Base-by-base conservation (phyloP, 2,888 invertebrate genomes). In the Lobophora halterata region DNA sequence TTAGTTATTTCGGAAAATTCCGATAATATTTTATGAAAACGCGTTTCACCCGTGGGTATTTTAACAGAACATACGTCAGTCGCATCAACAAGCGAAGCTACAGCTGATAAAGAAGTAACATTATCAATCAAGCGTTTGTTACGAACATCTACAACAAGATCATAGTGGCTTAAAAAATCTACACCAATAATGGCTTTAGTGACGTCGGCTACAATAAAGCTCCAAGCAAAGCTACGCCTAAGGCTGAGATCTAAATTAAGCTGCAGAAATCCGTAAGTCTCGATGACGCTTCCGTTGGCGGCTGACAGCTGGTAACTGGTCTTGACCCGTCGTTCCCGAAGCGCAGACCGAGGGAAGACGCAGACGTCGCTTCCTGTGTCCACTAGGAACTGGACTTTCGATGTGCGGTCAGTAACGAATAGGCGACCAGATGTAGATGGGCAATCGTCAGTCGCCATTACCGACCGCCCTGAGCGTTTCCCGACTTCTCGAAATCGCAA, bases 151-250 rank as follows among this genome's bases (percentile, higher is more conserved):
- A 32, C 32, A 10, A 32, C 9, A 18, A 32, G 7, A 3, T 17
- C 9, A 5, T 32, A 32, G 17, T 24, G 24, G 7, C 11, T 13
- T 2, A 33, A 6, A 13, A 33, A 33, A n/a, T 33, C 33, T 1
- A 33, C 14, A 1, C 33, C 33, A 9, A 33, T 27, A 2, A 34
- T 34, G 2, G 26, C 10, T 5, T 16, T 27, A n/a, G 14, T 16
- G 7, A 34, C 34, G 14, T 34, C 27, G 5, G 27, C 26, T 3
- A 34, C 12, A 3, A 27, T 34, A 8, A 34, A 34, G 11, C 10
- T 3, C 34, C 34, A 34, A 6, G 10, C n/a, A 7, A 34, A 34
- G 1, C 20, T 21, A n/a, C 34, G 34, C 1, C 34, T 8, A n/a
- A 34, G 21, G 1, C 34, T 27, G 5, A 34, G 7, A 5, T 34